phyloP scores from a whole-genome alignment of 2,113 vertebrate species.

The Tiliqua scincoides region DNA sequence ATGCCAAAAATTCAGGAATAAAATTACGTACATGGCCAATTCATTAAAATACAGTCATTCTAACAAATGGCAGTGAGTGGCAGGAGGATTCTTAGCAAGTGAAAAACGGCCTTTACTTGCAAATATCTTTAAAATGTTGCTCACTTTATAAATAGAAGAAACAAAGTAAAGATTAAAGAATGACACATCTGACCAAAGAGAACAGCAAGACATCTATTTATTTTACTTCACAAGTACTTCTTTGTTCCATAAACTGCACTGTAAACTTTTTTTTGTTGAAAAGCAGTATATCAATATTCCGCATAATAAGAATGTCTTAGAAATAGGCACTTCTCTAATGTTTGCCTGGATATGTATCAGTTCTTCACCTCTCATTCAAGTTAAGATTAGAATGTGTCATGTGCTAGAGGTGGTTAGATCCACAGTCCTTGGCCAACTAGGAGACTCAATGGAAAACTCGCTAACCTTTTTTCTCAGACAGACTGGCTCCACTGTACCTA shows the following conservation, averaged over 20 bases:
- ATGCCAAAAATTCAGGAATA: background rate
- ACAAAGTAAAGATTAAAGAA: background rate
- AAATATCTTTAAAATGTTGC: background rate
- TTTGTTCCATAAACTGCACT: background rate
- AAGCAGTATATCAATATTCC: too few species aligned
- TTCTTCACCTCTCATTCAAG: background rate
- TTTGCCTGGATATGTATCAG: background rate
- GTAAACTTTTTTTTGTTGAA: too few species aligned
- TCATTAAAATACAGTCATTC: background rate
- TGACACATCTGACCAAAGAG: too few species aligned
- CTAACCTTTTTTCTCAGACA: background rate
- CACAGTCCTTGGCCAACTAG: background rate
- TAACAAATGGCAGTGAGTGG: background rate
- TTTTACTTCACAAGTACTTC: background rate
- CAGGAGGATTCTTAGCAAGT: background rate
- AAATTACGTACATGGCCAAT: too few species aligned
- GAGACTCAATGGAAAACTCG: background rate
- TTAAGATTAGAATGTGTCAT: too few species aligned
- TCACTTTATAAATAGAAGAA: background rate
- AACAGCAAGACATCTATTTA: background rate
- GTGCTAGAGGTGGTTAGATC: background rate
- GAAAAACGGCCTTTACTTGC: background rate
- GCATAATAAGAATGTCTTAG: too few species aligned
- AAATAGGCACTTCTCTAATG: background rate
- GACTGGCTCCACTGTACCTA: background rate